Conservation (phyloP, 2,113 vertebrate genomes). For the Phoenicopterus ruber region DNA sequence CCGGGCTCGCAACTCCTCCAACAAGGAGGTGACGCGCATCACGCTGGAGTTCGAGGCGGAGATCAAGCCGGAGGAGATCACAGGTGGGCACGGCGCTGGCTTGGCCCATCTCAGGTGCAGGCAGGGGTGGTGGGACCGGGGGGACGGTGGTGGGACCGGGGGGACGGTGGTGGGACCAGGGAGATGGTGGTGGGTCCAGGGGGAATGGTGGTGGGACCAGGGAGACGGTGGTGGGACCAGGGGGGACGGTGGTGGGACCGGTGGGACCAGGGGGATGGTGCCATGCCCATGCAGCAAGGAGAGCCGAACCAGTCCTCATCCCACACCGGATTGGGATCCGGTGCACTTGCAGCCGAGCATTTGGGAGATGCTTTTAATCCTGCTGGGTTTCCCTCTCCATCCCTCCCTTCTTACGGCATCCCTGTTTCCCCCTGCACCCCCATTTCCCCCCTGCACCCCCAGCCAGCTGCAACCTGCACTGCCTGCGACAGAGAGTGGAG, state of each 20-base stretch:
- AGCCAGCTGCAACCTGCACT: conserved; percentile 90
- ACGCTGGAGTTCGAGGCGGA: conserved; percentile 95
- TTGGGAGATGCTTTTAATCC: not conserved
- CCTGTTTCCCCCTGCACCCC: not conserved
- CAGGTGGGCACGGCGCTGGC: conserved; percentile 73
- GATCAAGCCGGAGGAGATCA: conserved; percentile 89
- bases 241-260: no score
- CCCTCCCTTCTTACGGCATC: not conserved
- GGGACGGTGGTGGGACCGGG: not conserved
- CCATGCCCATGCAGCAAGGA: not conserved
- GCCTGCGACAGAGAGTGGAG: conserved; percentile 90
- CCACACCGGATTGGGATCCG: rapidly evolving
- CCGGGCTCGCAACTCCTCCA: conserved; percentile 86
- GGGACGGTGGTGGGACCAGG: not conserved
- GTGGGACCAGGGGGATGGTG: not conserved
- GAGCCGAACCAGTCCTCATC: not conserved
- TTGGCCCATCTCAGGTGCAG: rapidly evolving
- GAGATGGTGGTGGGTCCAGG: no score
- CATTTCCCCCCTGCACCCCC: not conserved
- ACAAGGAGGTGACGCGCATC: conserved; percentile 91
- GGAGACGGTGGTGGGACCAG: rapidly evolving
- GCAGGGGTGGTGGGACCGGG: not conserved
- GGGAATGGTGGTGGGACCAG: not conserved
- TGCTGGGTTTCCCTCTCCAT: not conserved
- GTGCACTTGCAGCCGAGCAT: not conserved